These are phyloP conservation scores for Rhegmatorhina hoffmannsi DNA, from an alignment of 2,113 vertebrate species.

Conservation along the genomic window DNA sequence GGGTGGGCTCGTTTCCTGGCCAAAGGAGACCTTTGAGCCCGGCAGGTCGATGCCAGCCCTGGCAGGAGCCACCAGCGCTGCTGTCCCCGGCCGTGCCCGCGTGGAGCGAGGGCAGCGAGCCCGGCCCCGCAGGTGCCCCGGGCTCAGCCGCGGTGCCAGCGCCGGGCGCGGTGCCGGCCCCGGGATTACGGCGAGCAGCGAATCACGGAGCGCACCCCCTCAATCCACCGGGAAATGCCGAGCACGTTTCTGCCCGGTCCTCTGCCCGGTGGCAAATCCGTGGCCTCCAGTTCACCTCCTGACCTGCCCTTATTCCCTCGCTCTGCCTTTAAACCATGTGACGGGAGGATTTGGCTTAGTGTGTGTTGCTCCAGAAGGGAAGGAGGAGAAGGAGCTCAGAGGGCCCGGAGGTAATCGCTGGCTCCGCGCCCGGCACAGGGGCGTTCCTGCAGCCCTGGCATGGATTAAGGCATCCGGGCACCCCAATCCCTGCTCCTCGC, in stretches of 20 bases:
- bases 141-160: not conserved
- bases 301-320: constrained; percentile 3
- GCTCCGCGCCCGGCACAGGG: not conserved
- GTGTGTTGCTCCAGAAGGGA: not conserved
- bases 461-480: not conserved
- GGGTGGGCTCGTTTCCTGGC: accelerated
- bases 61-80: not conserved
- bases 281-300: constrained; percentile 32
- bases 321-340: constrained; percentile 9
- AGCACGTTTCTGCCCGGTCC: not conserved
- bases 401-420: not conserved
- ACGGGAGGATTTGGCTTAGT: constrained; percentile 47
- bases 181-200: not conserved
- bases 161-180: accelerated
- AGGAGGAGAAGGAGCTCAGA: not conserved
- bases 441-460: not conserved
- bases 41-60: accelerated
- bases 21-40: accelerated
- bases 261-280: constrained; percentile 9
- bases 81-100: not conserved
- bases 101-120: not conserved
- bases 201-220: not conserved
- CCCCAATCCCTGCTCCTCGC: not conserved
- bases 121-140: accelerated
- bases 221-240: not conserved